Conservation (phyloP, 2,888 invertebrate genomes). For the Drosophila meridiana region DNA sequence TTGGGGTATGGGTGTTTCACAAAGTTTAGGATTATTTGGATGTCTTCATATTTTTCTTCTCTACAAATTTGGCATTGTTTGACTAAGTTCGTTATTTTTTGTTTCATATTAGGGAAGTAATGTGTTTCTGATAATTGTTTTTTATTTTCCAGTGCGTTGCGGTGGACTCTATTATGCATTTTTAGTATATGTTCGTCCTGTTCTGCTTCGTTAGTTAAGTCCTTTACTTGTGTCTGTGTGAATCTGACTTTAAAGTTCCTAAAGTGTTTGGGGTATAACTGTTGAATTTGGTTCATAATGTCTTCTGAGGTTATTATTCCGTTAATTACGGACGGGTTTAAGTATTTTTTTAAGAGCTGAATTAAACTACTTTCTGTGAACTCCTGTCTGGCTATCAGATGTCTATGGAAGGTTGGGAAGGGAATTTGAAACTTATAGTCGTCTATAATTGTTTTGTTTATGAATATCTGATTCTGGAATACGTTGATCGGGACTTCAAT, state of each 20-base stretch:
- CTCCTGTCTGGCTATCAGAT: not conserved
- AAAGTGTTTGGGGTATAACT: not conserved
- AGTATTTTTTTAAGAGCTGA: not conserved
- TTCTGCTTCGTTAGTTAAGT: not conserved
- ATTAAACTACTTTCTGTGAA: not conserved
- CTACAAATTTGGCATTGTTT: not conserved
- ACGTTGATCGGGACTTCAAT: no score
- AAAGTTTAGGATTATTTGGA: not conserved
- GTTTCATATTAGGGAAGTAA: not conserved
- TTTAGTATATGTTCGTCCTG: not conserved
- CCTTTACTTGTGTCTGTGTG: not conserved
- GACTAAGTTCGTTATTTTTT: not conserved
- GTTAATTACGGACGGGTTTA: not conserved
- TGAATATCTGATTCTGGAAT: no score
- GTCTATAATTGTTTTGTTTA: no score
- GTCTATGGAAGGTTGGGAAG: not conserved
- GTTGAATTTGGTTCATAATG: not conserved
- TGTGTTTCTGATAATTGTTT: not conserved
- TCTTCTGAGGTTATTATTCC: not conserved
- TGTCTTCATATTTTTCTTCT: not conserved
- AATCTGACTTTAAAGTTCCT: not conserved
- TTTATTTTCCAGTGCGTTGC: not conserved
- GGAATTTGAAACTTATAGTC: no score
- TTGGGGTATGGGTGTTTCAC: not conserved
- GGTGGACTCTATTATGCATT: not conserved